Evolutionary conservation across 2,113 vertebrate species (phyloP).

Genomic region (Columba janthina): DNA sequence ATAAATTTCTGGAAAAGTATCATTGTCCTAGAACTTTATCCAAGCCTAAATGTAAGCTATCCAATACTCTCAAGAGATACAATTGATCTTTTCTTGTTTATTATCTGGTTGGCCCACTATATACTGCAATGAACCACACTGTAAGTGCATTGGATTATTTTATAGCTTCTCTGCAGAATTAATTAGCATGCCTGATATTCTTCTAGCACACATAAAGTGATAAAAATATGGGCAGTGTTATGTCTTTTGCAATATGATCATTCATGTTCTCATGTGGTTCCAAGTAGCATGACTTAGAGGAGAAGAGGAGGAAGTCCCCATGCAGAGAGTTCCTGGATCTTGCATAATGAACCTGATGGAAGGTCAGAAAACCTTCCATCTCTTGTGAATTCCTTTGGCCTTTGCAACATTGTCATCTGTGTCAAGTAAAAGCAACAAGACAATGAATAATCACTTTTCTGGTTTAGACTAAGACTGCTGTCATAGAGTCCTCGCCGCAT

Average conservation of each 20-base stretch:
- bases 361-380: neutral
- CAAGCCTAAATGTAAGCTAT: neutral
- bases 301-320: neutral
- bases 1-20: neutral
- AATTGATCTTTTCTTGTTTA: slow-evolving; percentile 1
- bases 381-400: neutral
- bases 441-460: neutral
- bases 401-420: neutral
- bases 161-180: neutral
- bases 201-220: neutral
- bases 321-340: neutral
- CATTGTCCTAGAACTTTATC: neutral
- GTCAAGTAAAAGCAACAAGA: neutral
- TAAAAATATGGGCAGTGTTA: neutral
- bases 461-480: neutral
- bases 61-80: neutral
- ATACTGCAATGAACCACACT: neutral
- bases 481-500: neutral
- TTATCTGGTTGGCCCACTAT: neutral
- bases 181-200: neutral
- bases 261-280: neutral
- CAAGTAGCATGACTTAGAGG: neutral
- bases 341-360: neutral
- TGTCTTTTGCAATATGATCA: neutral
- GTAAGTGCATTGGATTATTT: neutral